Base-by-base conservation (phyloP, 35 echinoderm and acorn worm species). In the Apostichopus parvimensis region DNA sequence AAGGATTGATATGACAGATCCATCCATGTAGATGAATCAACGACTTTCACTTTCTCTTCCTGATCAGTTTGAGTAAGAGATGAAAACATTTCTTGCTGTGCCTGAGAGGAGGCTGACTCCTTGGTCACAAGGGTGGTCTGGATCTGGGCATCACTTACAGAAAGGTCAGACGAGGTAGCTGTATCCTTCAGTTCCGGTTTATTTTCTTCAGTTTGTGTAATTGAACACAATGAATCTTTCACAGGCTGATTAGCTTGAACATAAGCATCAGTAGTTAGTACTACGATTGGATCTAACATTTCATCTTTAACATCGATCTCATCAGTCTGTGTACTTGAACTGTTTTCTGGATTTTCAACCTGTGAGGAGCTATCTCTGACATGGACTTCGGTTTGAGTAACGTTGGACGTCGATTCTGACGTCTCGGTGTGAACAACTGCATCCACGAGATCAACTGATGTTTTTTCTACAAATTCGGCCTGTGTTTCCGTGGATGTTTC, bases 401-500 rank as follows among this genome's bases (percentile, higher is more conserved):
- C 52, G 7, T 17, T 57, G 0, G 79, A 54, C 17, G 79, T 13
- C 54, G 45, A 82, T 53, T 53, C 17, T 7, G 55, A 6, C 9
- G 14, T 82, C 28, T 82, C 52, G 15, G 79, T 82, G 11, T 56
- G 15, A 8, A 82, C 79, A 8, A 13, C 8, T 6, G 79, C 52
- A 82, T 82, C 52, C 28, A 10, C 55, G 52, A 82, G 12, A 53
- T 82, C 79, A 56, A 82, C 79, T 8, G 20, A 9, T 54, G 55
- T 20, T 57, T 84, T 59, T 60, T 84, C 81, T 21, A 88, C 62
- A 73, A 72, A 18, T 88, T 88, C 68, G 20, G 7, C 61, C 45
- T 13, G 60, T 5, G 86, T 54, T 73, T 88, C 86, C 20, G 86
- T 88, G 2, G 86, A 88, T 73, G 68, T 54, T 20, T 91, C 89